These are phyloP conservation scores for Metopolophium dirhodum DNA, from an alignment of 1,140 invertebrate genomes.

Conservation along the genomic window DNA sequence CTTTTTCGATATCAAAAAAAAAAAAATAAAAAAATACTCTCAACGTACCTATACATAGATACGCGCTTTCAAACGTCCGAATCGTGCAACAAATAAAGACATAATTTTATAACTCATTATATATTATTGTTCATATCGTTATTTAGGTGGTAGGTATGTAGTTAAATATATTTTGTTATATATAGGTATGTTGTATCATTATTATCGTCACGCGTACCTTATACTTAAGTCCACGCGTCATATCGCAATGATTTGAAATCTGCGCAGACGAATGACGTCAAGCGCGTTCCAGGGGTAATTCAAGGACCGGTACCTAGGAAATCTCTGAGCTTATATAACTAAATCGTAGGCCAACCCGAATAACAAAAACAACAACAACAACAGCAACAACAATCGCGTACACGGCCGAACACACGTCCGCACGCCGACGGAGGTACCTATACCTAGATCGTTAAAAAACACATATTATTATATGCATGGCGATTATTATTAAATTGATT, in stretches of 20 bases:
- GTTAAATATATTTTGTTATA: not conserved
- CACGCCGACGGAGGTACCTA: not conserved
- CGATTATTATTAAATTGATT: not conserved
- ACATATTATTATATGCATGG: not conserved
- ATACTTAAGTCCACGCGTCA: not conserved
- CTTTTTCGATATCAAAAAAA: no score
- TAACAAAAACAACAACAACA: not conserved
- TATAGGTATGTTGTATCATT: not conserved
- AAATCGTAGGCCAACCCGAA: not conserved
- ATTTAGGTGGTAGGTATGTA: not conserved
- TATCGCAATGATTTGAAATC: not conserved
- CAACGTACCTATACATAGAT: not conserved
- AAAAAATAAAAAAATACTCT: not conserved
- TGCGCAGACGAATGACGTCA: not conserved
- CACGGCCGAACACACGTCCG: not conserved
- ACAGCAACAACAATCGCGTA: not conserved
- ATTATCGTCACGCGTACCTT: not conserved
- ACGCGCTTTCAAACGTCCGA: not conserved
- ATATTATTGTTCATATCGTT: not conserved
- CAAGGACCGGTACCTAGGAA: not conserved
- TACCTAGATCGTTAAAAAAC: not conserved
- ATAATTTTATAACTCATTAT: not conserved
- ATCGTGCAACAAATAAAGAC: not conserved
- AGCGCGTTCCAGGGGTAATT: not conserved
- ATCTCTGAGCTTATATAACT: not conserved